These are phyloP conservation scores for Tetraneura akinire DNA, from an alignment of 1,140 invertebrate species.

Conservation along the genomic window DNA sequence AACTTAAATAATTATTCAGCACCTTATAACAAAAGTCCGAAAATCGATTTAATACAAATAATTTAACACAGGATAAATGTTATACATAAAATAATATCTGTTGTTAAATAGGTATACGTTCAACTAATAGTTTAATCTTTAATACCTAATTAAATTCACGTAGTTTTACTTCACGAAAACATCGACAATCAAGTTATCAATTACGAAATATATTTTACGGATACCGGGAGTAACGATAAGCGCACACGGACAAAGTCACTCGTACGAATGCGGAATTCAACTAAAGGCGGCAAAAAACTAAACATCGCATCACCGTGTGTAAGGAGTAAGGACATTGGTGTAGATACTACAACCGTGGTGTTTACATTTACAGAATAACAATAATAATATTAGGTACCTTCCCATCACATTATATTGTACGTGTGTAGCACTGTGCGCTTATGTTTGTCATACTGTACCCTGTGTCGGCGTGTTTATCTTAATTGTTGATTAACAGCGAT, in stretches of 20 bases:
- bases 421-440: neutral
- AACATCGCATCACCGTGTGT: neutral
- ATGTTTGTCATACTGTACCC: neutral
- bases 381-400: neutral
- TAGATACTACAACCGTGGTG: neutral
- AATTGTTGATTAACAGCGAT: constrained; percentile 39
- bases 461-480: constrained; percentile 42
- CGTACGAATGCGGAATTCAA: neutral
- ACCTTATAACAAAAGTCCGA: too few relatives aligned
- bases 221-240: too few relatives aligned
- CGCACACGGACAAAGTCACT: accelerated
- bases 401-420: neutral
- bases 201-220: too few relatives aligned
- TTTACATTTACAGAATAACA: neutral
- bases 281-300: constrained; percentile 31
- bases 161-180: too few relatives aligned
- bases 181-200: too few relatives aligned
- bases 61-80: too few relatives aligned
- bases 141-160: too few relatives aligned
- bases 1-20: too few relatives aligned
- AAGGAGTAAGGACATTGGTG: neutral
- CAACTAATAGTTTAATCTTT: too few relatives aligned
- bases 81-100: too few relatives aligned
- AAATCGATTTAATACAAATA: too few relatives aligned
- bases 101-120: too few relatives aligned